Evolutionary conservation across 2,888 invertebrate species (phyloP).

Genomic region (Rotaria sp.): DNA sequence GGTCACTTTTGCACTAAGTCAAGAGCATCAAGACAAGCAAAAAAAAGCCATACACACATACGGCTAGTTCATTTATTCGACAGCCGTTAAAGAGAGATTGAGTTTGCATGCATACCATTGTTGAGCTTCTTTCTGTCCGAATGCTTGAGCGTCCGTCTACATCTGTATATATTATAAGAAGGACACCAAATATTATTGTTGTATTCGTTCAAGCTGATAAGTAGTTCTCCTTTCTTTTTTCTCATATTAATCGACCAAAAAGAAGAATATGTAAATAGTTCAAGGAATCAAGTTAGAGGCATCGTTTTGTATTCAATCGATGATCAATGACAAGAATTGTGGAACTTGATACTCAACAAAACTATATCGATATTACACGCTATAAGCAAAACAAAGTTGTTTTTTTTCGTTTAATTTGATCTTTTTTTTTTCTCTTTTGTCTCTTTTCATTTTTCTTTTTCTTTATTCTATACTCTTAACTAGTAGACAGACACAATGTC

Average conservation of each 20-base stretch:
- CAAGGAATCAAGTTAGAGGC: background rate
- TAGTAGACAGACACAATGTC: slow-evolving; percentile 13
- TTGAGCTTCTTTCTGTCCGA: background rate
- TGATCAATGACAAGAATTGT: background rate
- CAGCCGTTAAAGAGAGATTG: background rate
- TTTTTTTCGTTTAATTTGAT: background rate
- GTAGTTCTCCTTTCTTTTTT: background rate
- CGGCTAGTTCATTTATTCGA: background rate
- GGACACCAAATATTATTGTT: slow-evolving; percentile 7
- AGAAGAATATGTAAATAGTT: background rate
- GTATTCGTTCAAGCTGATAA: slow-evolving; percentile 8
- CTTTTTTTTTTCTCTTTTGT: background rate
- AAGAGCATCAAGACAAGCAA: background rate
- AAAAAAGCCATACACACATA: background rate
- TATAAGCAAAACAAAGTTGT: background rate
- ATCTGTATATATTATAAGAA: background rate
- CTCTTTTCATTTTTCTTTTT: background rate
- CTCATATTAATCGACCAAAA: background rate
- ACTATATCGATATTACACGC: background rate
- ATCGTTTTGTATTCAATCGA: background rate
- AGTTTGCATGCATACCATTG: background rate
- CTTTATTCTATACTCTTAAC: background rate
- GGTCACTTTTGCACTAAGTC: background rate
- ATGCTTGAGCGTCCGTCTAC: background rate
- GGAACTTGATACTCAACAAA: background rate